These are phyloP conservation scores for Panthera leo DNA, from an alignment of 2,113 vertebrate species.

Conservation along the genomic window DNA sequence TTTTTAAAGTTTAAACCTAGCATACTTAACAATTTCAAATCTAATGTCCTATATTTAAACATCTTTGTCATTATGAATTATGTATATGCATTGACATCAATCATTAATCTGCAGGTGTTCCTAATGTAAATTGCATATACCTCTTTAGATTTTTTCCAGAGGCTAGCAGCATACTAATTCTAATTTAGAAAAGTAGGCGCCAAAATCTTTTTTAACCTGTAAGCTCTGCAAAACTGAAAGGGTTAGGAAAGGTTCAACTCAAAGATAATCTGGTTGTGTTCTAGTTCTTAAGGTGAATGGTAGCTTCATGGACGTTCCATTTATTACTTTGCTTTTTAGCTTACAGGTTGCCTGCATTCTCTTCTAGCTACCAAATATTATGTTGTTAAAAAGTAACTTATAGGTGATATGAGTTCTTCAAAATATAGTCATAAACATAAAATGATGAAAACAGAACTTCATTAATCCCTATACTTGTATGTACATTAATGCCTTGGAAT, in stretches of 20 bases:
- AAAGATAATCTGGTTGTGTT: not conserved
- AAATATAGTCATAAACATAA: constrained; percentile 32
- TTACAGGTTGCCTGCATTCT: not conserved
- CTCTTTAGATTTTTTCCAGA: constrained; percentile 6
- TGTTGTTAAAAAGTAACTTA: not conserved
- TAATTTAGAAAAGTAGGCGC: not conserved
- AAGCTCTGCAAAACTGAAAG: not conserved
- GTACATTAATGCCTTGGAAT: not conserved
- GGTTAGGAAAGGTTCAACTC: not conserved
- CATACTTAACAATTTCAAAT: constrained; percentile 3
- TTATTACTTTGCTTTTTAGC: not conserved
- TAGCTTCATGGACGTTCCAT: not conserved
- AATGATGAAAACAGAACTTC: not conserved
- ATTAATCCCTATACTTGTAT: not conserved
- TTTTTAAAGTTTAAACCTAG: constrained; percentile 31
- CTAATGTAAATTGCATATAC: not conserved
- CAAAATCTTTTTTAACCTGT: not conserved
- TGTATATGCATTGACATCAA: not conserved
- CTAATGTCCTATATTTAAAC: constrained; percentile 48
- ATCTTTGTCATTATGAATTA: constrained; percentile 13
- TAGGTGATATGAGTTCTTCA: not conserved
- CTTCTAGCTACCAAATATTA: not conserved
- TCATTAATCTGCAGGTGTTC: constrained; percentile 37
- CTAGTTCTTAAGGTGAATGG: not conserved
- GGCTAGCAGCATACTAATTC: not conserved